Base-by-base conservation (phyloP, 1,140 invertebrate species). In the Pogonus chalceus region DNA sequence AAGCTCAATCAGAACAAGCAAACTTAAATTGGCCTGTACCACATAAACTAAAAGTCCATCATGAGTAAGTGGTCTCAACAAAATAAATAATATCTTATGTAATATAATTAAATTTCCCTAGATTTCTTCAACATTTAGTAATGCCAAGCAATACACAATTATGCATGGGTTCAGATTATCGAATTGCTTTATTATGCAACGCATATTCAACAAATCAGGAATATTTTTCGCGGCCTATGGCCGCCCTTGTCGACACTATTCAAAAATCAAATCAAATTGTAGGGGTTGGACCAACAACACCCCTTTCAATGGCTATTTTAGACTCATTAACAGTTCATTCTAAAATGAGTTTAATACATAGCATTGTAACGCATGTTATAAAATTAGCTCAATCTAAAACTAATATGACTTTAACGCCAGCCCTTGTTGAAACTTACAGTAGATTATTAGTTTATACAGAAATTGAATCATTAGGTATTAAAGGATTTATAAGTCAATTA, bases 261-360 rank as follows among this genome's bases (percentile, higher is more conserved):
- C 79, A 89, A 63, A 91, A 90, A 4, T 84, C 75, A 56, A 79
- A 84, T 53, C 89, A 89, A 61, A 62, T 63, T 3, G 35, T 54
- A 35, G 47, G 67, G 20, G 54, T 61, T 62, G 79, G 76, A 3
- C 85, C 88, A 7, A 92, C 85, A 0, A 82, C 86, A 14, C 94
- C 94, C 0, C 72, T 97, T 12, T 88, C 90, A 0, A 94, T 97
- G 84, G 88, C 86, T 22, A 83, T 96, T 18, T 55, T 69, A 23
- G 95, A 98, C 67, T 94, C 92, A n/a, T 69, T 97, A 14, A 96
- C 95, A 0, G 88, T 96, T 10, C 93, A 97, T 69, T 91, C 92
- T 0, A 97, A 97, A 71, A 97, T 98, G 94, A 94, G 90, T 57
- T 71, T 98, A n/a, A 96, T 97, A 53, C 93, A 97, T 64, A 88